Evolutionary conservation across 2,797 vertebrate species (phyloP).

Genomic region (Melanotaenia pygmaea): DNA sequence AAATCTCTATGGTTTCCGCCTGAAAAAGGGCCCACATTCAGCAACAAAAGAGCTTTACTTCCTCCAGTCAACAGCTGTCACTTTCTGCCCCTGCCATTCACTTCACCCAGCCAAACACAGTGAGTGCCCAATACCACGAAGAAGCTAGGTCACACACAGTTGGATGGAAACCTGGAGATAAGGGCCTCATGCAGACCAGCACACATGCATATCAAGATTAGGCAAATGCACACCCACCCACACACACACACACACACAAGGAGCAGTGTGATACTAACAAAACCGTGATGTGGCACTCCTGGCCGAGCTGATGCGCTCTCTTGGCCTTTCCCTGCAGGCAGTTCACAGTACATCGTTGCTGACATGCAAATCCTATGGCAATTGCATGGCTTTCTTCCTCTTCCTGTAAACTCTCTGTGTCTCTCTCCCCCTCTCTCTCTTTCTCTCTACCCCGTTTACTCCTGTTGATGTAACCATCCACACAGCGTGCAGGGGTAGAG

Average conservation of each 20-base stretch:
- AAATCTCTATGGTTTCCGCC: constrained; percentile 8
- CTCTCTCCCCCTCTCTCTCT: constrained; percentile 38
- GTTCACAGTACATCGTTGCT: constrained; percentile 71
- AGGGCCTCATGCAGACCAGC: constrained; percentile 32
- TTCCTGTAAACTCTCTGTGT: constrained; percentile 44
- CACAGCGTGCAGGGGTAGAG: constrained; percentile 59
- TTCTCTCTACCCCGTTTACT: constrained; percentile 50
- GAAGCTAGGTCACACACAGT: constrained; percentile 52
- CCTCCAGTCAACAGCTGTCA: constrained; percentile 62
- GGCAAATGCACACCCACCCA: constrained; percentile 32
- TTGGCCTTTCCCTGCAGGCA: constrained; percentile 70
- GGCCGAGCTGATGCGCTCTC: constrained; percentile 52
- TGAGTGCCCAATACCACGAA: constrained; percentile 34
- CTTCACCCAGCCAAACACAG: constrained; percentile 32
- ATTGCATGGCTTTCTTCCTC: constrained; percentile 54
- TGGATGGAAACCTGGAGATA: constrained; percentile 66
- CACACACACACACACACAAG: constrained; percentile 26
- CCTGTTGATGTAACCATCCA: constrained; percentile 64
- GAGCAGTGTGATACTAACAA: constrained; percentile 60
- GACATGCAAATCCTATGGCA: constrained; percentile 82
- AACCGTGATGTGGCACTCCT: constrained; percentile 48
- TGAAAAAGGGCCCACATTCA: constrained; percentile 26
- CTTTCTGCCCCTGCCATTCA: constrained; percentile 55
- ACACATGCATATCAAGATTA: constrained; percentile 28
- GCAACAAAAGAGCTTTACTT: constrained; percentile 48